Base-by-base conservation (phyloP, 2,113 vertebrate genomes). In the Phainopepla nitens region DNA sequence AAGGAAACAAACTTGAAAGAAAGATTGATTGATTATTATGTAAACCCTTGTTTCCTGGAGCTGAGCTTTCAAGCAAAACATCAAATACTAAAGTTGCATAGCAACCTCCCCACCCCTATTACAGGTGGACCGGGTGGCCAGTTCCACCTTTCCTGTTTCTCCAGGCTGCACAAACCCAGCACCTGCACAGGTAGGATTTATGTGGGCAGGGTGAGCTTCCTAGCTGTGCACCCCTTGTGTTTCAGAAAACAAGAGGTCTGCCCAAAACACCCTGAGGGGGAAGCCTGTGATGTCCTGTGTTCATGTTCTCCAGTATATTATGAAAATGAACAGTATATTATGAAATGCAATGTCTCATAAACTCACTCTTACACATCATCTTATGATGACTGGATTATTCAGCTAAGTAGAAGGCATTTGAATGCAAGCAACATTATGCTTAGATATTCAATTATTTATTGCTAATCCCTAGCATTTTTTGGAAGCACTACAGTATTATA, bases 131-230 rank as follows among this genome's bases (percentile, higher is more conserved):
- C 1, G 27, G 68, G 57, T 66, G 58, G 54, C 84, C 78, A 66
- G 75, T 95, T 93, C 87, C 83, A 94, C 89, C 84, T 93, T 94
- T 93, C 87, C 91, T 93, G 89, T 94, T 94, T 94, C 93, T 91
- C 91, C 39, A 80, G 82, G 82, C 66, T 94, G 82, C 75, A 93
- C 90, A 97, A 96, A 96, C 90, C 96, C 45, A 47, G 83, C 1
- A 0, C 61, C 64, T 31, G 31, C 62, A 82, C 1, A 85, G 78
- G 75, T 57, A 82, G 61, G 62, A 87, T 77, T 85, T 65, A n/a
- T 87, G 61, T 69, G 36, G 24, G 61, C 77, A 82, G 35, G 22
- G 33, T 39, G 50, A 93, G 64, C 35, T 73, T 86, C 90, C 60
- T 41, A 11, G 1, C 24, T 31, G 56, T 14, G 41, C 22, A 75